A percentile compares a stretch with the other conserved stretches of the same genome.
Conservation (phyloP, 2,113 vertebrate species). For the Oceanodroma tethys region DNA sequence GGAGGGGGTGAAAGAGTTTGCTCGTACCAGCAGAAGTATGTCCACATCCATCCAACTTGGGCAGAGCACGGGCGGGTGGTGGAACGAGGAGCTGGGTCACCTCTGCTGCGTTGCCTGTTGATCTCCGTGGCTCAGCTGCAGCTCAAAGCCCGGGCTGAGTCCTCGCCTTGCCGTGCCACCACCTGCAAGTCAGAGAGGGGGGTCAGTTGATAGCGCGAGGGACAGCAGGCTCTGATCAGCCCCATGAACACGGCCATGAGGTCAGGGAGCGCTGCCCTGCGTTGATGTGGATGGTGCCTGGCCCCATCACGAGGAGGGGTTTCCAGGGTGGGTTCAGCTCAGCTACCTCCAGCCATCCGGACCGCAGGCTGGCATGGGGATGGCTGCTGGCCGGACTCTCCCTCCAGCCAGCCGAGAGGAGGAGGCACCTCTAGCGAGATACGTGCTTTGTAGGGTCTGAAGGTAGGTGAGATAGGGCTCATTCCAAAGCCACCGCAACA, state of each 20-base stretch:
- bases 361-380: background rate
- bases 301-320: background rate
- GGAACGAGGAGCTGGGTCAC: background rate
- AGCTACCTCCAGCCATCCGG: background rate
- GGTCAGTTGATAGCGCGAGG: background rate
- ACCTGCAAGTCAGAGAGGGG: background rate
- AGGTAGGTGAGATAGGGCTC: background rate
- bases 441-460: background rate
- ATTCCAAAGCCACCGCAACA: background rate
- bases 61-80: background rate
- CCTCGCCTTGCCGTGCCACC: background rate
- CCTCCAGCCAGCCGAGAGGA: too few species aligned
- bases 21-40: background rate
- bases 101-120: background rate
- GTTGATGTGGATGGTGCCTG: rapidly evolving
- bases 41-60: background rate
- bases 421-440: background rate
- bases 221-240: background rate
- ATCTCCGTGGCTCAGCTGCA: background rate
- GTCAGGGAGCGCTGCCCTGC: background rate
- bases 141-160: background rate
- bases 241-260: rapidly evolving
- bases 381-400: background rate
- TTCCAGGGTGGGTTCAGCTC: background rate
- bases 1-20: background rate